These are phyloP conservation scores for Jacana jacana DNA, from an alignment of 2,113 vertebrate genomes.

Conservation along the genomic window DNA sequence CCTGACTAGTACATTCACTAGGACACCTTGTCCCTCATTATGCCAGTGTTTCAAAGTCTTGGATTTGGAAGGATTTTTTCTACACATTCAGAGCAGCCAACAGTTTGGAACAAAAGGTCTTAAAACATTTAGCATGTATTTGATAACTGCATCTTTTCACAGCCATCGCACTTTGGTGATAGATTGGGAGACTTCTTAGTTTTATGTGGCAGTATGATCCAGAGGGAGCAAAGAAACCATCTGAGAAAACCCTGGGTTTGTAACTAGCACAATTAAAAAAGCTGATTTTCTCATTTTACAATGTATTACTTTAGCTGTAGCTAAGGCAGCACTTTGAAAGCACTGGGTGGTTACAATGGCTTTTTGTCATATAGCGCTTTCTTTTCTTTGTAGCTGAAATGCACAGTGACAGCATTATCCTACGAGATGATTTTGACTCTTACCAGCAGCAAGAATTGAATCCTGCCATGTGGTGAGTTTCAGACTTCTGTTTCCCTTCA, in stretches of 20 bases:
- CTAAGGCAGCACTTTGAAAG: background rate
- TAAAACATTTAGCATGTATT: background rate
- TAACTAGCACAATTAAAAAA: background rate
- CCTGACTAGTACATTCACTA: background rate
- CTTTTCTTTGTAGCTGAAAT: conserved; percentile 84
- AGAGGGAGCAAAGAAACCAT: background rate
- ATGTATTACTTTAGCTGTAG: background rate
- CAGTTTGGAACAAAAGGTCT: background rate
- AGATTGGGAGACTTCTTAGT: background rate
- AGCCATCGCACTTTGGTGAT: background rate
- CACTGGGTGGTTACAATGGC: background rate
- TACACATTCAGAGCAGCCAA: background rate
- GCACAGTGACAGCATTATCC: conserved; percentile 88
- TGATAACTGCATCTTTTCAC: background rate
- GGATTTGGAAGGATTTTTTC: background rate
- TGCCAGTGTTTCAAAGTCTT: background rate
- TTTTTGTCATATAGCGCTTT: background rate
- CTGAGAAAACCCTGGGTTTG: background rate
- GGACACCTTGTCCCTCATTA: background rate
- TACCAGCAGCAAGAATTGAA: conserved; percentile 87
- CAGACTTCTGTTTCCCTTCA: background rate
- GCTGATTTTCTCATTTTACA: background rate
- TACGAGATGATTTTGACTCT: conserved; percentile 96
- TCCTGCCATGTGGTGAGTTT: conserved; percentile 88
- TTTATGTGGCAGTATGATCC: background rate